phyloP scores from a whole-genome alignment of 2,113 vertebrate species.

The Macrotus californicus region DNA sequence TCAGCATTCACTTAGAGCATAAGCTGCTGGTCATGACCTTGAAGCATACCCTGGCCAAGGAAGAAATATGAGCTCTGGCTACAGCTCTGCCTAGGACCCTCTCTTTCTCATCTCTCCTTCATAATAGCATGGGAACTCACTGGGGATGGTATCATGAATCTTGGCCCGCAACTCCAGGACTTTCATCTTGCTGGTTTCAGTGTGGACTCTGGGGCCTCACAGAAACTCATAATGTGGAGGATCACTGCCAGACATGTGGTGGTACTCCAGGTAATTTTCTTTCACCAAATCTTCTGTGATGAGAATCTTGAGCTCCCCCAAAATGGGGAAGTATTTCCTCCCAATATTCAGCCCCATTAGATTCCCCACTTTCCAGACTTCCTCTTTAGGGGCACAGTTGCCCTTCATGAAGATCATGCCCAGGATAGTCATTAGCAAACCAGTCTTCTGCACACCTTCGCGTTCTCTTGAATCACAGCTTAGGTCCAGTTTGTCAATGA shows the following conservation, averaged over 20 bases:
- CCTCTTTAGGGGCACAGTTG: neutral
- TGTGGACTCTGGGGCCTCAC: neutral
- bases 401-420: neutral
- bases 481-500: slow-evolving; percentile 38
- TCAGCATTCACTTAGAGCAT: slow-evolving; percentile 3
- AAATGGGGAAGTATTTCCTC: neutral
- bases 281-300: neutral
- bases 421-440: slow-evolving; percentile 21
- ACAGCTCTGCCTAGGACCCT: neutral
- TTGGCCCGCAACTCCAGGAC: slow-evolving; percentile 2
- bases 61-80: neutral
- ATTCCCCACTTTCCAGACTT: slow-evolving; percentile 40
- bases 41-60: neutral
- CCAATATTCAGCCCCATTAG: neutral
- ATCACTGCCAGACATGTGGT: neutral
- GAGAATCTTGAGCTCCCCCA: slow-evolving; percentile 15
- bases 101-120: slow-evolving; percentile 33
- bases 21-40: neutral
- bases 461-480: neutral
- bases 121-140: neutral
- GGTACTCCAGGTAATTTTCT: neutral
- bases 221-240: neutral
- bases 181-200: slow-evolving; percentile 47
- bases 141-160: neutral
- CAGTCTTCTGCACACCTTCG: neutral